A percentile compares a stretch with the other conserved stretches of the same genome.
These are phyloP conservation scores for Neoaliturus tenellus DNA, from an alignment of 2,888 invertebrate genomes.

Conservation along the genomic window DNA sequence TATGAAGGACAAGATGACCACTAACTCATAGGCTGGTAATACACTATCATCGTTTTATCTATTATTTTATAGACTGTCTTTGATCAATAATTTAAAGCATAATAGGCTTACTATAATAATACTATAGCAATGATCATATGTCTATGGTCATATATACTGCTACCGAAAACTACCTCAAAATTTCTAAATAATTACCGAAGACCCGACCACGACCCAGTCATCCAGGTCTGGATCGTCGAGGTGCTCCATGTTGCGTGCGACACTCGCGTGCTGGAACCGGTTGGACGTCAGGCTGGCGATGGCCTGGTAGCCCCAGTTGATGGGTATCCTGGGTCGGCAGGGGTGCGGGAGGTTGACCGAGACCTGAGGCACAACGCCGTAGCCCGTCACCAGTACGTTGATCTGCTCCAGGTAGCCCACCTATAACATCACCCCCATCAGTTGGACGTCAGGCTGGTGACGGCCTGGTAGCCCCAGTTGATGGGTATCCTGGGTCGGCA, in stretches of 20 bases:
- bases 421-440: too few species aligned
- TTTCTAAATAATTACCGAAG: background rate
- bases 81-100: too few species aligned
- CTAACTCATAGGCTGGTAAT: too few species aligned
- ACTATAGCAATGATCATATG: too few species aligned
- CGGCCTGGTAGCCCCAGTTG: constrained; percentile 26
- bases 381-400: constrained; percentile 25
- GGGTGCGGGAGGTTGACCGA: background rate
- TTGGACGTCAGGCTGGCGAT: constrained; percentile 44
- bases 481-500: constrained; percentile 26
- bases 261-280: background rate
- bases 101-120: too few species aligned
- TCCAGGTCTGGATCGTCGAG: background rate
- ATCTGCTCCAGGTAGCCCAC: constrained; percentile 41
- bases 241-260: background rate
- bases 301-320: constrained; percentile 34
- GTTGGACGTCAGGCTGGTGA: too few species aligned
- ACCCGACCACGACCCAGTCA: background rate
- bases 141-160: too few species aligned
- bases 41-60: too few species aligned
- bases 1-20: too few species aligned
- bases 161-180: too few species aligned
- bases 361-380: constrained; percentile 37
- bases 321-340: constrained; percentile 9
- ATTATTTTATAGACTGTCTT: too few species aligned